phyloP scores from a whole-genome alignment of 2,113 vertebrate species.

The Lophotis ruficrista region DNA sequence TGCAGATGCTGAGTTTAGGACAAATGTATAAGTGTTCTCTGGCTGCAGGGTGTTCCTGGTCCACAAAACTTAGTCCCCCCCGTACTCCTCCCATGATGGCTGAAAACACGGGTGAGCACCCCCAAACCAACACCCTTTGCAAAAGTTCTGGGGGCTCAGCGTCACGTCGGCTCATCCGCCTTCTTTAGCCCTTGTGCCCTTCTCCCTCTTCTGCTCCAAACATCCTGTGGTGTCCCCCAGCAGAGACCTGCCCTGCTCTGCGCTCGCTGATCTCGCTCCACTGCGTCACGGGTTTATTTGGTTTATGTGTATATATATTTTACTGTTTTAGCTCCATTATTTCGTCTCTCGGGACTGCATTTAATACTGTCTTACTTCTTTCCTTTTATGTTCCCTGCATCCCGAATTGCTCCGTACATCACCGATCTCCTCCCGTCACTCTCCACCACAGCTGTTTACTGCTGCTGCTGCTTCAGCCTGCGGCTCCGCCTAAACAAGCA shows the following conservation, averaged over 20 bases:
- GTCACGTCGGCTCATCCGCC: accelerated
- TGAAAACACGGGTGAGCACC: accelerated
- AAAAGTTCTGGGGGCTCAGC: background rate
- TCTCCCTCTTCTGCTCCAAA: background rate
- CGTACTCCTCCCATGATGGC: accelerated
- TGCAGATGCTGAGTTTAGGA: background rate
- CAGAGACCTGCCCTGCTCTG: background rate
- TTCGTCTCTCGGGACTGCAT: background rate
- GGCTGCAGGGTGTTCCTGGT: background rate
- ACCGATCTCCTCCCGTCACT: background rate
- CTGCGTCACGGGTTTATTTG: background rate
- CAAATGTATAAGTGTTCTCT: background rate
- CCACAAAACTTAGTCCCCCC: background rate
- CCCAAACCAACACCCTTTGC: background rate
- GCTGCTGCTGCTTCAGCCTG: background rate
- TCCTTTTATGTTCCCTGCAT: background rate
- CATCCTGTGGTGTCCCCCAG: accelerated
- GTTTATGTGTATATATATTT: background rate
- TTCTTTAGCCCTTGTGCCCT: background rate
- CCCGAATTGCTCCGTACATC: conserved; percentile 14
- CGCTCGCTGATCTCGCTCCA: background rate
- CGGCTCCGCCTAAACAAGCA: background rate
- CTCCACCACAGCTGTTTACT: background rate
- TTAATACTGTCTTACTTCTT: background rate
- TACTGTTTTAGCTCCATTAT: background rate